Conservation (phyloP, 2,113 vertebrate genomes). For the Ancistrus triradiatus region DNA sequence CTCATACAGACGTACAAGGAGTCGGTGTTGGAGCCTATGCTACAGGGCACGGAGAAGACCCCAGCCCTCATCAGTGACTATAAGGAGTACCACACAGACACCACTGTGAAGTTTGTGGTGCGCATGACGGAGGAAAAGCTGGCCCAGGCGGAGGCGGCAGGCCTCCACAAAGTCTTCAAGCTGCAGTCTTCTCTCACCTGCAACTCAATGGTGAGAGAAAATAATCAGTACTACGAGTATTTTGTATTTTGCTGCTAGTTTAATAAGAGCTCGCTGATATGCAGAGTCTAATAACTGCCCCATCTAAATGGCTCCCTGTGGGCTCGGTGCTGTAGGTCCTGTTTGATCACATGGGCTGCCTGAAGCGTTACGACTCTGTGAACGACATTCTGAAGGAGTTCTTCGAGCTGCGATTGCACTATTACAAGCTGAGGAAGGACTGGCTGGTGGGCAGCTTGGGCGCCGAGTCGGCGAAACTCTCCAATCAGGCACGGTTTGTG, state of each 20-base stretch:
- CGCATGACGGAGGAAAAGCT: constrained; percentile 98
- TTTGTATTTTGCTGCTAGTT: too few relatives aligned
- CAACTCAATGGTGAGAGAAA: constrained; percentile 90
- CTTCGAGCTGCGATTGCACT: constrained; percentile 91
- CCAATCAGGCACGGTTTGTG: constrained; percentile 95
- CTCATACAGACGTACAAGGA: constrained; percentile 87
- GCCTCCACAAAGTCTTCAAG: constrained; percentile 97
- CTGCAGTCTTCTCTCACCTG: constrained; percentile 96
- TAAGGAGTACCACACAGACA: constrained; percentile 96
- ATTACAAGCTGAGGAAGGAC: constrained; percentile 92
- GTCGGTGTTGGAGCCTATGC: constrained; percentile 94
- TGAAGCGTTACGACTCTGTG: constrained; percentile 96
- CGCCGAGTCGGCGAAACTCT: constrained; percentile 88
- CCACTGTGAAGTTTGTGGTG: constrained; percentile 95
- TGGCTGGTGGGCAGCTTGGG: constrained; percentile 91
- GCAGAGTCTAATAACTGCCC: too few relatives aligned
- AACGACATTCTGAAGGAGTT: constrained; percentile 96
- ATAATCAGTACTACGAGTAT: too few relatives aligned
- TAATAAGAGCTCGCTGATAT: too few relatives aligned
- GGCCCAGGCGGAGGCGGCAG: constrained; percentile 91
- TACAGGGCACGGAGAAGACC: constrained; percentile 94
- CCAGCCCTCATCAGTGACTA: constrained; percentile 94
- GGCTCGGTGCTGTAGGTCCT: constrained; percentile 74
- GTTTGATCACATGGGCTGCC: constrained; percentile 99
- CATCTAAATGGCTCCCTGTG: too few relatives aligned